phyloP scores from a whole-genome alignment of 1,140 invertebrate genomes.

The Marisa cornuarietis region DNA sequence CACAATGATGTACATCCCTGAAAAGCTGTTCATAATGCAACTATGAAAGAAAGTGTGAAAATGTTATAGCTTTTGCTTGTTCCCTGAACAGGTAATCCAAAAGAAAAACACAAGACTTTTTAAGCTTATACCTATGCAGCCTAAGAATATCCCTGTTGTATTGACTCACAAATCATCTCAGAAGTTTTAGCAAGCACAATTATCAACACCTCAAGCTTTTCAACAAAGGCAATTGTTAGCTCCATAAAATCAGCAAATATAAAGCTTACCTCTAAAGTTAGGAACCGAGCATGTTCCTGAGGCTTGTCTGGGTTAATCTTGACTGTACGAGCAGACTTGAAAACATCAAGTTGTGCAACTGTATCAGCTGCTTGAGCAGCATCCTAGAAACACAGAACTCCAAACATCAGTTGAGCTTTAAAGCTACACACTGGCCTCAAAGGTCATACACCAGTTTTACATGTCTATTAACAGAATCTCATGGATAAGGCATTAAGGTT shows the following conservation, averaged over 20 bases:
- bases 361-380: conserved; percentile 54
- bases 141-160: background rate
- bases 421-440: background rate
- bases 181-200: too few relatives aligned
- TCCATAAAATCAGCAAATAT: background rate
- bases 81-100: too few relatives aligned
- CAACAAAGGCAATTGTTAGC: background rate
- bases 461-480: too few relatives aligned
- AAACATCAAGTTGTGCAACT: conserved; percentile 68
- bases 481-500: too few relatives aligned
- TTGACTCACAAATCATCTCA: background rate
- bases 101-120: background rate
- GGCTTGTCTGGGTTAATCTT: conserved; percentile 77
- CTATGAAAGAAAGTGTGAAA: too few relatives aligned
- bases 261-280: conserved; percentile 71
- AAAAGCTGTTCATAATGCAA: too few relatives aligned
- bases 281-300: conserved; percentile 74
- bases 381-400: conserved; percentile 42
- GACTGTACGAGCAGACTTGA: conserved; percentile 72
- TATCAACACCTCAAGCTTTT: too few relatives aligned
- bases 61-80: too few relatives aligned
- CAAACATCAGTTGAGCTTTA: background rate
- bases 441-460: too few relatives aligned
- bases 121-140: background rate
- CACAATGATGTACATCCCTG: too few relatives aligned